These are phyloP conservation scores for Drosophila paramelanica DNA, from an alignment of 2,888 invertebrate species.

Conservation along the genomic window DNA sequence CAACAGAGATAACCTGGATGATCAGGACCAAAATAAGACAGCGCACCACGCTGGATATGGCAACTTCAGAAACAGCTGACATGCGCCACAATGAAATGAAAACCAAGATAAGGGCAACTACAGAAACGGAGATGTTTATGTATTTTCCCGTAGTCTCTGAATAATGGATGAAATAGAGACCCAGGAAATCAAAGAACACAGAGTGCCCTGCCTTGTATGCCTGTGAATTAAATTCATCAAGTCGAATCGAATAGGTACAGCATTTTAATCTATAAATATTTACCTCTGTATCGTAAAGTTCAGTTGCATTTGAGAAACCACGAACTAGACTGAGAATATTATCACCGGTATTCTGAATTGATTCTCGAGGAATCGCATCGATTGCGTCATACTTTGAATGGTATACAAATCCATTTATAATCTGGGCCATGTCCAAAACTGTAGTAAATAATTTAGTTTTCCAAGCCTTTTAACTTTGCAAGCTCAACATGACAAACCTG, in stretches of 20 bases:
- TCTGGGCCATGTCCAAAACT: slow-evolving; percentile 91
- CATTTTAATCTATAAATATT: neutral
- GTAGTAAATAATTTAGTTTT: slow-evolving; percentile 46
- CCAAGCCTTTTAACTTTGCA: neutral
- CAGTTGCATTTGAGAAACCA: slow-evolving; percentile 85
- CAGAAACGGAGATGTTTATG: slow-evolving; percentile 82
- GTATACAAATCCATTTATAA: slow-evolving; percentile 90
- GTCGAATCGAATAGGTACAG: neutral
- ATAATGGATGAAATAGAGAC: slow-evolving; percentile 89
- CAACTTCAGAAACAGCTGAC: slow-evolving; percentile 52
- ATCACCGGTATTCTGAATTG: slow-evolving; percentile 90
- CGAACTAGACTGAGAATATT: slow-evolving; percentile 88
- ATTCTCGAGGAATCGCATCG: slow-evolving; percentile 87
- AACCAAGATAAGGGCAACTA: slow-evolving; percentile 77
- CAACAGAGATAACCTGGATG: slow-evolving; percentile 66
- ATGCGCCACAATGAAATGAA: slow-evolving; percentile 75
- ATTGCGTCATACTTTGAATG: slow-evolving; percentile 90
- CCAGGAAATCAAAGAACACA: slow-evolving; percentile 91
- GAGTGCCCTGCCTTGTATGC: slow-evolving; percentile 83
- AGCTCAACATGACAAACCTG: slow-evolving; percentile 62
- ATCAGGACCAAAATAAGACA: slow-evolving; percentile 42
- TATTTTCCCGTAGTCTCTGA: slow-evolving; percentile 85
- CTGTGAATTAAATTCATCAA: slow-evolving; percentile 66
- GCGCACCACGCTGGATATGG: slow-evolving; percentile 49
- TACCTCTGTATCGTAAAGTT: slow-evolving; percentile 68